Percentiles rank a stretch among this genome's conserved stretches.
Conservation (phyloP, 2,113 vertebrate genomes). For the Alosa alosa region DNA sequence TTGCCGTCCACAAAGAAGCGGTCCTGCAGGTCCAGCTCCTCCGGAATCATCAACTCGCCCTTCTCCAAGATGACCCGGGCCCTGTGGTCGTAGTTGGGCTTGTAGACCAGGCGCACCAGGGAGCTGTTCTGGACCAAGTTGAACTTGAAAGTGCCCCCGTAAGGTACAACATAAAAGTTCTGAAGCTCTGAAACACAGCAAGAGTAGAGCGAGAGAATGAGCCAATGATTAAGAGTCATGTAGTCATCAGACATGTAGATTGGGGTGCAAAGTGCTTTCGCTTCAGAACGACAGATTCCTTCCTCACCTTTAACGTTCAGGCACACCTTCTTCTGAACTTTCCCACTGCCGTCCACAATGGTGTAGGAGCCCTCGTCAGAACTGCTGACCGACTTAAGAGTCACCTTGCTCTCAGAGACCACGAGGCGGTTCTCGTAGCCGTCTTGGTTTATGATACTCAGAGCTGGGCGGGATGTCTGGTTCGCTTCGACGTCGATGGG, state of each 20-base stretch:
- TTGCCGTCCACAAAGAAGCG: conserved; percentile 64
- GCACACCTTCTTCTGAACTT: conserved; percentile 63
- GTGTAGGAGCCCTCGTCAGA: conserved; percentile 74
- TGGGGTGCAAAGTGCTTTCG: not conserved
- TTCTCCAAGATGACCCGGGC: conserved; percentile 60
- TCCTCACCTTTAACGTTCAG: conserved; percentile 73
- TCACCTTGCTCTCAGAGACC: conserved; percentile 37
- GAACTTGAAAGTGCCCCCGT: conserved; percentile 64
- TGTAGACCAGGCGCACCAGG: conserved; percentile 62
- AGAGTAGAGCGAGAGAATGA: conserved; percentile 23
- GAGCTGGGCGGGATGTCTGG: conserved; percentile 60
- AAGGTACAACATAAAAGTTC: conserved; percentile 48
- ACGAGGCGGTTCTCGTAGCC: conserved; percentile 59
- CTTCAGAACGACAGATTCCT: not conserved
- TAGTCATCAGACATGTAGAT: not conserved
- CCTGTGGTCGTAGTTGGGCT: not conserved
- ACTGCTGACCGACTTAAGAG: conserved; percentile 56
- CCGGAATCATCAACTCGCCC: conserved; percentile 58
- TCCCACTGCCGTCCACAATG: conserved; percentile 49
- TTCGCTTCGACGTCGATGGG: conserved; percentile 65
- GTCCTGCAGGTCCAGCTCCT: conserved; percentile 52
- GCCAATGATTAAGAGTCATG: not conserved
- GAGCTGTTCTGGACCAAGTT: conserved; percentile 68
- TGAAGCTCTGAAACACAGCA: conserved; percentile 57
- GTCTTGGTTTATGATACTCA: conserved; percentile 52